Percentiles rank a stretch among this genome's conserved stretches.
These are phyloP conservation scores for Merodon equestris DNA, from an alignment of 2,888 invertebrate species.

Conservation along the genomic window DNA sequence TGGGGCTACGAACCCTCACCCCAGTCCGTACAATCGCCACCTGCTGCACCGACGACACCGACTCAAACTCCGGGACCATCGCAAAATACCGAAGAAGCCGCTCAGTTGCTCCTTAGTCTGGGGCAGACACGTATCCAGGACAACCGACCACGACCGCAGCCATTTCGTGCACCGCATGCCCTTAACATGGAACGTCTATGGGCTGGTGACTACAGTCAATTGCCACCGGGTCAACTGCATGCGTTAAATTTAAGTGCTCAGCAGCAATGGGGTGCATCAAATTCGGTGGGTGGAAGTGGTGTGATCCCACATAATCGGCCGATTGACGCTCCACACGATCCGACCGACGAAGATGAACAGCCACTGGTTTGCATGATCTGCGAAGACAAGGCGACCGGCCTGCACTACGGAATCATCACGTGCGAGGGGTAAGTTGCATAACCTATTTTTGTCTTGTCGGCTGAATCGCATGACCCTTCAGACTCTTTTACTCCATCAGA, in stretches of 20 bases:
- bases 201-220: conserved; percentile 92
- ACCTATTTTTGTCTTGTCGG: not conserved
- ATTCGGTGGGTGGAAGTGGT: conserved; percentile 70
- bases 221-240: conserved; percentile 89
- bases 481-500: too few relatives aligned
- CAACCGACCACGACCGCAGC: conserved; percentile 77
- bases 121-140: conserved; percentile 84
- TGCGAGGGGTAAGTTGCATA: conserved; percentile 90
- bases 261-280: conserved; percentile 79
- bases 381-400: conserved; percentile 97
- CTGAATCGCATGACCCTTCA: not conserved
- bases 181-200: conserved; percentile 95
- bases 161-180: conserved; percentile 82
- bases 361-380: conserved; percentile 99
- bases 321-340: conserved; percentile 76
- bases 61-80: conserved; percentile 78
- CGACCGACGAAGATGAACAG: conserved; percentile 89
- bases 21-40: conserved; percentile 80
- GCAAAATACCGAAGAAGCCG: conserved; percentile 83
- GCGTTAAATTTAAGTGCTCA: conserved; percentile 87
- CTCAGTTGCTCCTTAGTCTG: conserved; percentile 86
- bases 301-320: conserved; percentile 71
- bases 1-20: conserved; percentile 83
- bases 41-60: conserved; percentile 76
- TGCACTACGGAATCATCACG: conserved; percentile 99